These are phyloP conservation scores for Drosophila cyrtoloma DNA, from an alignment of 2,888 invertebrate species.

Conservation along the genomic window DNA sequence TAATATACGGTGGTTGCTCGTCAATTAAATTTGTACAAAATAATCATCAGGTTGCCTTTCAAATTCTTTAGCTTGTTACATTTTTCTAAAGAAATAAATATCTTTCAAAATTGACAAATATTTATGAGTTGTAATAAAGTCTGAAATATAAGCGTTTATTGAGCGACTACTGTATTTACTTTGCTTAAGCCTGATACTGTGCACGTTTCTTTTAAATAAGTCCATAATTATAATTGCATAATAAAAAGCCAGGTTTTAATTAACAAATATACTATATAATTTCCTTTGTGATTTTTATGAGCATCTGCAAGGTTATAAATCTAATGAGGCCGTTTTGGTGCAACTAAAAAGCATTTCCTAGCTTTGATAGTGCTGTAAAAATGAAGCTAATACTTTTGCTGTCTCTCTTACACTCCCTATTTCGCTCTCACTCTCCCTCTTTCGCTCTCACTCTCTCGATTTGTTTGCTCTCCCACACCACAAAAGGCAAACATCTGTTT, in stretches of 20 bases:
- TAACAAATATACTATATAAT: background rate
- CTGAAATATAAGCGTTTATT: background rate
- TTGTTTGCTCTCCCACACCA: conserved; percentile 37
- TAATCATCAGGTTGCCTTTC: background rate
- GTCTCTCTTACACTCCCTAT: background rate
- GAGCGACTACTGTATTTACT: background rate
- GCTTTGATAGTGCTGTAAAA: conserved; percentile 38
- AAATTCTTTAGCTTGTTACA: background rate
- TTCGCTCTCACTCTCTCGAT: conserved; percentile 11
- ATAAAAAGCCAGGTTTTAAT: conserved; percentile 32
- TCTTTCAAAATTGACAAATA: background rate
- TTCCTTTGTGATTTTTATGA: conserved; percentile 18
- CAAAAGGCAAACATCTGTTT: conserved; percentile 67
- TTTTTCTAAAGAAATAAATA: too few species aligned
- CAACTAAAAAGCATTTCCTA: conserved; percentile 29
- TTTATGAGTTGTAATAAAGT: background rate
- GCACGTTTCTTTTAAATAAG: background rate
- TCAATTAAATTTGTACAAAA: background rate
- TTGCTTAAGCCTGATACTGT: conserved; percentile 5
- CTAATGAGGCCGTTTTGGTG: conserved; percentile 34
- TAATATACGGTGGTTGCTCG: conserved; percentile 3
- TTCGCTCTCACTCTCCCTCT: background rate
- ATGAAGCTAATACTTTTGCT: conserved; percentile 25
- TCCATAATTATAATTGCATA: conserved; percentile 53
- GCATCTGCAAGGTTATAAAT: conserved; percentile 38